A percentile compares a stretch with the other conserved stretches of the same genome.
Conservation (phyloP, 2,888 invertebrate genomes). For the Dynastes maya region DNA sequence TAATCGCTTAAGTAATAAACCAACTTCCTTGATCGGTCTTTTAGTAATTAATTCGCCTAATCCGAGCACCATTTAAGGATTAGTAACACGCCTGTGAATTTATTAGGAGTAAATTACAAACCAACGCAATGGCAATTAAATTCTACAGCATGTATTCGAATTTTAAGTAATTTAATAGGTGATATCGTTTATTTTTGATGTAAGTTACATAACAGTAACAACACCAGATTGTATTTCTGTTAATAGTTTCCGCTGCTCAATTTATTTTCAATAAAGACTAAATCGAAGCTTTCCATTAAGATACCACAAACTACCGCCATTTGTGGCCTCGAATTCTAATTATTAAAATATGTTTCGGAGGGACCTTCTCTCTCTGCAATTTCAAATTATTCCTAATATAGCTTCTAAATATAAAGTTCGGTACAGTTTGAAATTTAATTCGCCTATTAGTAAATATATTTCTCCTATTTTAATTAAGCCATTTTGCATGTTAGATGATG, state of each 20-base stretch:
- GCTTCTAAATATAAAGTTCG: no score
- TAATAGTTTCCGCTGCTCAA: conserved; percentile 5
- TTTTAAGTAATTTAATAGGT: no score
- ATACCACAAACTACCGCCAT: not conserved
- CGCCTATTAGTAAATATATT: conserved; percentile 5
- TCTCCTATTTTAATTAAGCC: not conserved
- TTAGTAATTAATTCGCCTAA: conserved; percentile 4
- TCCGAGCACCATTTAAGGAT: not conserved
- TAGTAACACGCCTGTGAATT: not conserved
- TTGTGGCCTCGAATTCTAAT: not conserved
- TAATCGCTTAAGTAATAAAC: not conserved
- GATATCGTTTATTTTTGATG: not conserved
- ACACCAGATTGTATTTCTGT: not conserved
- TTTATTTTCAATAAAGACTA: conserved; percentile 14
- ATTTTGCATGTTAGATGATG: not conserved
- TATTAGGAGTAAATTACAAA: conserved; percentile 14
- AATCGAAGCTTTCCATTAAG: conserved; percentile 1
- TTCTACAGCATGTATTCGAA: no score
- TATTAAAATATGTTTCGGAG: conserved; percentile 15
- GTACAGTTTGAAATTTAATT: not conserved
- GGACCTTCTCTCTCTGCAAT: not conserved
- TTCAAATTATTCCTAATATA: no score
- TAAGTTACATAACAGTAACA: no score
- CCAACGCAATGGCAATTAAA: no score
- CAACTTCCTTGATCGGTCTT: not conserved